These are phyloP conservation scores for Bombus sibiricus DNA, from an alignment of 1,140 invertebrate genomes.

Conservation along the genomic window DNA sequence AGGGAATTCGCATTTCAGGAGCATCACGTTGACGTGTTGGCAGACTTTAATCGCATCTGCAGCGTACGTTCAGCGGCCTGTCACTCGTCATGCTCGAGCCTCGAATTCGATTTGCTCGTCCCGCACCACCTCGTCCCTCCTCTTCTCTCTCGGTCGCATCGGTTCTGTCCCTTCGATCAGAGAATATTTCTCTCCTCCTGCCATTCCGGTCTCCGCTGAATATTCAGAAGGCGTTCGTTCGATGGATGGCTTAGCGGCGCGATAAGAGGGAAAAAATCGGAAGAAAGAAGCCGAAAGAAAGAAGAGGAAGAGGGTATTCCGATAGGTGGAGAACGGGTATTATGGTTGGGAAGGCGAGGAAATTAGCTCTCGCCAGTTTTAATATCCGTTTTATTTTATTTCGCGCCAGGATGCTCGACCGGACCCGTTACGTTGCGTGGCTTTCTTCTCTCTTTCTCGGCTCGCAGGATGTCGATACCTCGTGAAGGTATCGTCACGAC, in stretches of 20 bases:
- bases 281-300: neutral
- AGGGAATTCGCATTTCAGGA: conserved; percentile 56
- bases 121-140: neutral
- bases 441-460: neutral
- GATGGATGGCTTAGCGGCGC: conserved; percentile 61
- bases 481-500: neutral
- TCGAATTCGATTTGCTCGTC: conserved; percentile 67
- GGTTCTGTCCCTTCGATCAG: neutral
- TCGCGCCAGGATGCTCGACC: conserved; percentile 30
- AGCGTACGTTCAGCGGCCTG: conserved; percentile 46
- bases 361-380: conserved; percentile 73
- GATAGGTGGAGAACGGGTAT: conserved; percentile 33
- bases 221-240: conserved; percentile 70
- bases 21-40: conserved; percentile 45
- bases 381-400: conserved; percentile 75
- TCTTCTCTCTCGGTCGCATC: neutral
- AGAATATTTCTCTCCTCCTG: neutral
- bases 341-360: conserved; percentile 67
- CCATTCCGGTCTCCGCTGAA: conserved; percentile 54
- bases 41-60: conserved; percentile 63
- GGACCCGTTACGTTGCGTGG: conserved; percentile 14
- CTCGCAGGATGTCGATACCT: neutral
- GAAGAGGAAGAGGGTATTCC: neutral
- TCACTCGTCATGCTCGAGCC: conserved; percentile 68
- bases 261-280: conserved; percentile 46